Conservation (phyloP, 1,140 invertebrate species). For the Thalassaphorura encarpata region DNA sequence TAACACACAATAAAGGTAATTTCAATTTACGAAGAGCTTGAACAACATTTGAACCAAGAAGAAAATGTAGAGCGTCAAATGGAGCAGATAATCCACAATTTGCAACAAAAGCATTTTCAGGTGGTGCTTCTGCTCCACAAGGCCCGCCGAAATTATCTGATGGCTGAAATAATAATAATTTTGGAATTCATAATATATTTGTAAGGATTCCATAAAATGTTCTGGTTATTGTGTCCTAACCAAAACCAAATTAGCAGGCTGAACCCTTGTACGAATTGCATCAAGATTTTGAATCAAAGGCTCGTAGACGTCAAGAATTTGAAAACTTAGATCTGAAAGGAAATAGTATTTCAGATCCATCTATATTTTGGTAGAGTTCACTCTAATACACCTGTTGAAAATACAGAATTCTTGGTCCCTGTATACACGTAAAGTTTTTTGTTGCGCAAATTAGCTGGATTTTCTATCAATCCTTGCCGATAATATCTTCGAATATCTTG, state of each 20-base stretch:
- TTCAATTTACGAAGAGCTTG: background rate
- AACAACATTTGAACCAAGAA: slow-evolving; percentile 2
- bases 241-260: no score
- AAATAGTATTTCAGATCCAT: no score
- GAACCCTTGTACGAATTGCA: slow-evolving; percentile 2
- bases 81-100: slow-evolving; percentile 13
- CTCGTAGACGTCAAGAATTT: slow-evolving; percentile 5
- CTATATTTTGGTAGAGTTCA: no score
- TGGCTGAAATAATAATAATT: background rate
- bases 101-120: slow-evolving; percentile 2
- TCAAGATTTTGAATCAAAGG: slow-evolving; percentile 1
- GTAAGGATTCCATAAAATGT: no score
- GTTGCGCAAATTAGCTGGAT: slow-evolving; percentile 11
- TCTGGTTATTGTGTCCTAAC: no score
- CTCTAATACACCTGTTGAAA: no score
- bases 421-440: slow-evolving; percentile 25
- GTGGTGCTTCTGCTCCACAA: background rate
- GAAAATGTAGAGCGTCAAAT: slow-evolving; percentile 4
- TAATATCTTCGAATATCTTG: slow-evolving; percentile 14
- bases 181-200: no score
- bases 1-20: no score
- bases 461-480: slow-evolving; percentile 2
- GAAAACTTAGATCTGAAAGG: no score
- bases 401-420: no score
- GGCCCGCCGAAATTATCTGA: background rate